Percentiles rank a stretch among this genome's conserved stretches.
phyloP scores from a whole-genome alignment of 2,797 vertebrate species.

The Epinephelus malabaricus region DNA sequence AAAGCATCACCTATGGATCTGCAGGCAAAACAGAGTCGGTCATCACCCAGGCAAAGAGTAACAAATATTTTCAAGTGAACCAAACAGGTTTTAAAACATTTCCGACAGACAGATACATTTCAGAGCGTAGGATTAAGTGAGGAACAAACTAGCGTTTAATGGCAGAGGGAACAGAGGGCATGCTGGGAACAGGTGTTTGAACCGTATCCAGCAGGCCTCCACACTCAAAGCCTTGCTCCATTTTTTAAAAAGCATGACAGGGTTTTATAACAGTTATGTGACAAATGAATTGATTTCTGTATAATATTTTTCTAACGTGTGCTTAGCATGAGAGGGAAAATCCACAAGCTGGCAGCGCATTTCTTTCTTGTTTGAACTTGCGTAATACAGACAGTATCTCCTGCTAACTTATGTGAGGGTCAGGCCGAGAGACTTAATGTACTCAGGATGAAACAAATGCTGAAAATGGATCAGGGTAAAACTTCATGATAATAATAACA shows the following conservation, averaged over 20 bases:
- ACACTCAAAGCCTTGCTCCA: constrained; percentile 14
- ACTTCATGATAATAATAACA: not conserved
- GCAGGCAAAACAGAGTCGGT: not conserved
- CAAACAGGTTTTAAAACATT: constrained; percentile 30
- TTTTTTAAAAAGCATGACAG: constrained; percentile 12
- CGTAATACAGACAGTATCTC: not conserved
- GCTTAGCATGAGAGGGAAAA: not conserved
- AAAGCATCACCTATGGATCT: not conserved
- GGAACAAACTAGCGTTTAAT: constrained; percentile 29
- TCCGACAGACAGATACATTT: constrained; percentile 23
- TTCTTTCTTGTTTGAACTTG: not conserved
- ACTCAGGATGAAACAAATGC: not conserved
- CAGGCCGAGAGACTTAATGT: not conserved
- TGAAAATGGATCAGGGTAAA: not conserved
- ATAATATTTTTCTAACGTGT: constrained; percentile 2
- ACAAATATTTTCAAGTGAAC: not conserved
- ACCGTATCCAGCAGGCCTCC: constrained; percentile 32
- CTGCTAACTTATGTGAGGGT: not conserved
- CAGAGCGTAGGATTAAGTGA: constrained; percentile 40
- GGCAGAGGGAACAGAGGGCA: constrained; percentile 30
- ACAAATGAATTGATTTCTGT: not conserved
- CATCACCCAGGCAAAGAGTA: not conserved
- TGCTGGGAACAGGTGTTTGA: constrained; percentile 57
- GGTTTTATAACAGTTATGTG: constrained; percentile 12
- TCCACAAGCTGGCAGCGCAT: not conserved